A percentile compares a stretch with the other conserved stretches of the same genome.
These are phyloP conservation scores for Lasioglossum morio DNA, from an alignment of 2,888 invertebrate genomes.

Conservation along the genomic window DNA sequence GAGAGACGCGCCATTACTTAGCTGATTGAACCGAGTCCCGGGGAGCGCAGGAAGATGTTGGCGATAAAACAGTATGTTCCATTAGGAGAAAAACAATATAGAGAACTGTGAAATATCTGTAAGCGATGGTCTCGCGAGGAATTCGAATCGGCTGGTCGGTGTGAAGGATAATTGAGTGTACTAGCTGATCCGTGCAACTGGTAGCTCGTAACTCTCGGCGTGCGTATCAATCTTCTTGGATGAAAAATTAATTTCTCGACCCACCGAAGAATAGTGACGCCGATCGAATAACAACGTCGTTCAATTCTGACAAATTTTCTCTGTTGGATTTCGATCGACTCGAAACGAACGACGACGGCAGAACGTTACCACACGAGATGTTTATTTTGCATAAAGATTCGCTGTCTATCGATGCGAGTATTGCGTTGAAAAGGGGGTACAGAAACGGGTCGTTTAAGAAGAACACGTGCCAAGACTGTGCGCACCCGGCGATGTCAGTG, in stretches of 20 bases:
- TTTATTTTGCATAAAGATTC: too few relatives aligned
- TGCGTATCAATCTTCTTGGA: background rate
- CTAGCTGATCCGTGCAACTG: background rate
- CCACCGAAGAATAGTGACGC: background rate
- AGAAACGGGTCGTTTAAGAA: constrained; percentile 2
- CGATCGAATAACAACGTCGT: background rate
- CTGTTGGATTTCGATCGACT: background rate
- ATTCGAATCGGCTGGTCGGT: background rate
- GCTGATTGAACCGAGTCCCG: background rate
- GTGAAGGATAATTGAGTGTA: background rate
- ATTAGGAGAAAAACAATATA: background rate
- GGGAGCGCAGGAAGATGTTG: background rate
- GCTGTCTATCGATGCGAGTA: too few relatives aligned
- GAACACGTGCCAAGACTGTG: constrained; percentile 57
- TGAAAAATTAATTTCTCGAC: constrained; percentile 6
- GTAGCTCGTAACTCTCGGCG: constrained; percentile 4
- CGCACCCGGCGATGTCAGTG: constrained; percentile 62
- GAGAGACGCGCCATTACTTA: constrained; percentile 3
- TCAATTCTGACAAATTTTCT: background rate
- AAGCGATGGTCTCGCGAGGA: background rate
- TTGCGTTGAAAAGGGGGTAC: too few relatives aligned
- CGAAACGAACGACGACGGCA: background rate
- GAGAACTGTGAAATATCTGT: background rate
- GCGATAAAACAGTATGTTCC: background rate
- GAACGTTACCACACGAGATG: too few relatives aligned